Base-by-base conservation (phyloP, 2,888 invertebrate genomes). In the Caenorhabditis uteleia region DNA sequence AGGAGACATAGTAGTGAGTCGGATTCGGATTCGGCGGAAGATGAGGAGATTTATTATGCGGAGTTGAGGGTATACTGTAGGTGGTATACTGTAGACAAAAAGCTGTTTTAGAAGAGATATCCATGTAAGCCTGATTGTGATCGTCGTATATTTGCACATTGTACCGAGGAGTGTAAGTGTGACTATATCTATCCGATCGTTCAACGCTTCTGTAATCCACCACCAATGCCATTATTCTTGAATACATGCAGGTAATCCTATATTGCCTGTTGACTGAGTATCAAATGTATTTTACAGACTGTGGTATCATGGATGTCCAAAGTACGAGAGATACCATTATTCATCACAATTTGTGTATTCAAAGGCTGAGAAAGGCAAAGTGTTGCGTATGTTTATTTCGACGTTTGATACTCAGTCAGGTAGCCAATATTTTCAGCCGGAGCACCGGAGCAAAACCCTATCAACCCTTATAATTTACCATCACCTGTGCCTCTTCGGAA, bases 331-430 rank as follows among this genome's bases (percentile, higher is more conserved):
- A 10, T 78, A 77, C 47, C 75, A 78, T 48, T 78, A 78, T 54
- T 70, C 78, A 4, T 77, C 77, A 14, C 78, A 78, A 61, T 78
- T 75, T 49, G 66, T 78, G 39, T 78, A 78, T 54, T 76, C 75
- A 10, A 77, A 77, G 44, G 78, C 78, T 6, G 77, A 78, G 42
- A 78, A 78, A 59, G 77, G 77, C 55, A 78, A 78, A 73, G 72
- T 73, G 2, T 44, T 75, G 40, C 73, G 73, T 73, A n/a, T 27
- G 42, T 43, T 38, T 20, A 5, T 21, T 18, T 4, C 18, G n/a
- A 8, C n/a, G 7, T 5, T 14, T n/a, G n/a, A 34, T 34, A 12
- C n/a, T n/a, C 12, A 34, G 34, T 5, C 4, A 34, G n/a, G 5
- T 34, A n/a, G n/a, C n/a, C n/a, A n/a, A n/a, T n/a, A n/a, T n/a